phyloP scores from a whole-genome alignment of 2,888 invertebrate species.

The Tupiocoris notatus region DNA sequence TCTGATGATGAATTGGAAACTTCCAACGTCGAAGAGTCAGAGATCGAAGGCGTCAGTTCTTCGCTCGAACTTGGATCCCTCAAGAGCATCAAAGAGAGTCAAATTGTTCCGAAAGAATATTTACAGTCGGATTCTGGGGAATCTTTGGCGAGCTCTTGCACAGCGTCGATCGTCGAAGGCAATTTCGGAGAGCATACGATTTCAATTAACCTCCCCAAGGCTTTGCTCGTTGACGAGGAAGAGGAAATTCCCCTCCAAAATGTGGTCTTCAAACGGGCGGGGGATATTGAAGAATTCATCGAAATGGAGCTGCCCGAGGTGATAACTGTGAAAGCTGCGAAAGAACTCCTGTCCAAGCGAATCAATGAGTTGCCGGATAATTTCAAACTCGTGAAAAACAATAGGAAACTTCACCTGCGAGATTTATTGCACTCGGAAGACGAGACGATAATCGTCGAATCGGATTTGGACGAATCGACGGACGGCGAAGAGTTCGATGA shows the following conservation, averaged over 20 bases:
- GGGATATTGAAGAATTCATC: neutral
- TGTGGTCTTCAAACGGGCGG: neutral
- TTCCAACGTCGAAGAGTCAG: neutral
- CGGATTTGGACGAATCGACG: slow-evolving; percentile 4
- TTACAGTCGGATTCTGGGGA: neutral
- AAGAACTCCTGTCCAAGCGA: neutral
- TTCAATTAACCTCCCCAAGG: neutral
- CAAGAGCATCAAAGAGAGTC: neutral
- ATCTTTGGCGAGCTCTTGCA: neutral
- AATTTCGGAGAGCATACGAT: neutral
- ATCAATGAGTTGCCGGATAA: neutral
- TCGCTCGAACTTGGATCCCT: neutral
- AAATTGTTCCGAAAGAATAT: neutral
- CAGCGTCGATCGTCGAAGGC: neutral
- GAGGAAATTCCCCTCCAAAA: neutral
- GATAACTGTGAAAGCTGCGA: neutral
- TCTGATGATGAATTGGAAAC: too few relatives aligned
- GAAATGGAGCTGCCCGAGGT: neutral
- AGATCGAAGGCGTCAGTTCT: neutral
- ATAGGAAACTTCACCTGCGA: neutral
- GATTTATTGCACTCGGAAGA: neutral
- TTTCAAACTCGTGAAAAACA: neutral
- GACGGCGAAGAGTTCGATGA: neutral
- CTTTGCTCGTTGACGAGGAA: neutral
- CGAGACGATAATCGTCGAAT: neutral